Evolutionary conservation across 1,140 invertebrate genomes (phyloP).

Genomic region (Drosophila rufa): DNA sequence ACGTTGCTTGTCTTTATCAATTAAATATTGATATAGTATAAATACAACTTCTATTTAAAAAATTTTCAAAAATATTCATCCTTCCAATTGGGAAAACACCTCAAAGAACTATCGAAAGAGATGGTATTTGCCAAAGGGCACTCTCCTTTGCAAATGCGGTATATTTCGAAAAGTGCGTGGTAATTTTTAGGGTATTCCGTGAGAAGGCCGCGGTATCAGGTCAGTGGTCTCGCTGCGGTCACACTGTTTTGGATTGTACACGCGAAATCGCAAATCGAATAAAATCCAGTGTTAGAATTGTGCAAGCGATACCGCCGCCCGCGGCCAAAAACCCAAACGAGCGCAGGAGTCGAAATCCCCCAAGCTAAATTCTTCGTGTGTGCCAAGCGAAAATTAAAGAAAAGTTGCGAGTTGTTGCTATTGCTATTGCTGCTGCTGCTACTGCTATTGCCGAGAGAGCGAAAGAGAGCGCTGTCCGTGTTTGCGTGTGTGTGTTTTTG

Average conservation of each 20-base stretch:
- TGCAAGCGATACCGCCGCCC: constrained; percentile 44
- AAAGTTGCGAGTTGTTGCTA: constrained; percentile 27
- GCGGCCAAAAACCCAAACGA: constrained; percentile 29
- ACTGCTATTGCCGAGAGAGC: constrained; percentile 21
- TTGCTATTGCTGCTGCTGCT: neutral
- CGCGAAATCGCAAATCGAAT: constrained; percentile 54
- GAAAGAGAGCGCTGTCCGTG: constrained; percentile 18
- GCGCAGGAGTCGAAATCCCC: constrained; percentile 26
- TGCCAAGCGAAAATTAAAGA: constrained; percentile 13
- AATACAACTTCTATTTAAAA: no score
- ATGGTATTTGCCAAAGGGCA: neutral
- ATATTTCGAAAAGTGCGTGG: neutral
- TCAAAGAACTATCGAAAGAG: neutral
- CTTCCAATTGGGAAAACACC: neutral
- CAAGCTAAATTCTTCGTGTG: constrained; percentile 4
- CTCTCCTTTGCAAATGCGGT: neutral
- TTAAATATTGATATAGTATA: no score
- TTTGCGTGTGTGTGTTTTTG: constrained; percentile 8
- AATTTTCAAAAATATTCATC: no score
- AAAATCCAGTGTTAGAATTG: constrained; percentile 50
- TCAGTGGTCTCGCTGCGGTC: constrained; percentile 17
- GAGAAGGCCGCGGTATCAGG: neutral
- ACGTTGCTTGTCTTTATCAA: no score
- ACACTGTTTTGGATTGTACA: constrained; percentile 66
- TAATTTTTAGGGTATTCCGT: neutral